Evolutionary conservation across 2,797 vertebrate species (phyloP).

Genomic region (Neopelma chrysocephalum): DNA sequence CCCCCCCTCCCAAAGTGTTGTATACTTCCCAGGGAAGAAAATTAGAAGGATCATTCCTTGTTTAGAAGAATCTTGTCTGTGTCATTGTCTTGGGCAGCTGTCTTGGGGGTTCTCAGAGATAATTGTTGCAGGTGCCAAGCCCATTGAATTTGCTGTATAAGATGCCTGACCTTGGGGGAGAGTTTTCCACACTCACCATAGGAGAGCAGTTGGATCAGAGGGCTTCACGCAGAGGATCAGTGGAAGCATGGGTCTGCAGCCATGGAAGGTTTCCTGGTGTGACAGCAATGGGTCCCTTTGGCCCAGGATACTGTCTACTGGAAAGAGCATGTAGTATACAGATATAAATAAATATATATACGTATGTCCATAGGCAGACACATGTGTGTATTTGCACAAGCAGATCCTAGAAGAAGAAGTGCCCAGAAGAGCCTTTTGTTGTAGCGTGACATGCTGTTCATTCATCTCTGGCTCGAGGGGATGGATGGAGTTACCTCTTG

Average conservation of each 20-base stretch:
- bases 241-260: neutral
- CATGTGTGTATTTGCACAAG: neutral
- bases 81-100: neutral
- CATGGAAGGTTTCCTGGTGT: neutral
- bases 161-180: neutral
- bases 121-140: neutral
- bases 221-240: neutral
- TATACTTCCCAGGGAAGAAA: neutral
- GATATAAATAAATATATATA: neutral
- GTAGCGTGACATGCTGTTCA: neutral
- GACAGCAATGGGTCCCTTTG: neutral
- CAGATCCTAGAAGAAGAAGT: neutral
- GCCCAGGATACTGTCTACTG: neutral
- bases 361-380: no score
- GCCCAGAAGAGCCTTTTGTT: neutral
- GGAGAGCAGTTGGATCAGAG: neutral
- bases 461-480: neutral
- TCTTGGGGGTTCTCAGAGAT: neutral
- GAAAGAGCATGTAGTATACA: neutral
- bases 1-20: neutral
- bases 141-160: fast-evolving
- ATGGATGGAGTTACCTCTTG: neutral
- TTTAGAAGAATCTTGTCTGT: neutral
- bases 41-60: neutral
- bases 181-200: neutral